Evolutionary conservation across 2,888 invertebrate genomes (phyloP), one percentile per base, ranked within the genome.

Genomic region (Drosophila bunnanda): DNA sequence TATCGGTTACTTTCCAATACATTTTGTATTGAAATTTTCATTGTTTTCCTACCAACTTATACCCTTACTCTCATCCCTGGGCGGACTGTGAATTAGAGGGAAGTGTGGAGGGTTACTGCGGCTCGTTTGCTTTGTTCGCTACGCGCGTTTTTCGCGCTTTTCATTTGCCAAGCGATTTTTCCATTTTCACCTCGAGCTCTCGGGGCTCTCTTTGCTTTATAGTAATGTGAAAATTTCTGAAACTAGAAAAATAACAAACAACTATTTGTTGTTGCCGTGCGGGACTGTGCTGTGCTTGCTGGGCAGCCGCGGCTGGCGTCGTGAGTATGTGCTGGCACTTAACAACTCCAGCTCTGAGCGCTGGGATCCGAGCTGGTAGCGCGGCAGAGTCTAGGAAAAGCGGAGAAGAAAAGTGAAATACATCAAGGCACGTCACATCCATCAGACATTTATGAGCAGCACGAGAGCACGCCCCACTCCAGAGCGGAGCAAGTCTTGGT

Each of bases 371-470:
- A 20, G 52, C 58, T 39, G 36, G 34, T 36, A 38, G 46, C 36
- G 22, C 50, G 32, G 32, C 32, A 15, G 53, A 46, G 68, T 58
- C 68, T 59, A 59, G 58, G 79, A 56, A 78, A 83, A 59, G 81
- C 71, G 54, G 52, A 34, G 54, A 70, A 71, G 55, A 74, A 85
- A 86, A 82, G 83, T 84, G 88, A 84, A 84, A 84, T 84, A 84
- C 85, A 84, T 84, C 83, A 84, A 87, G 85, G 82, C 85, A 84
- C 80, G 83, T 84, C 83, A 82, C 83, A 83, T 87, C 88, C 85
- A 84, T 84, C 82, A 84, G 83, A 79, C 88, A 82, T 87, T 72
- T 84, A 84, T 87, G 88, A 84, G 79, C 82, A 82, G 77, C 88
- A 80, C 85, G 78, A 82, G 82, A 82, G 82, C 87, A 82, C 82